These are phyloP conservation scores for Spea multiplicata DNA, from an alignment of 2,113 vertebrate species.

Conservation along the genomic window DNA sequence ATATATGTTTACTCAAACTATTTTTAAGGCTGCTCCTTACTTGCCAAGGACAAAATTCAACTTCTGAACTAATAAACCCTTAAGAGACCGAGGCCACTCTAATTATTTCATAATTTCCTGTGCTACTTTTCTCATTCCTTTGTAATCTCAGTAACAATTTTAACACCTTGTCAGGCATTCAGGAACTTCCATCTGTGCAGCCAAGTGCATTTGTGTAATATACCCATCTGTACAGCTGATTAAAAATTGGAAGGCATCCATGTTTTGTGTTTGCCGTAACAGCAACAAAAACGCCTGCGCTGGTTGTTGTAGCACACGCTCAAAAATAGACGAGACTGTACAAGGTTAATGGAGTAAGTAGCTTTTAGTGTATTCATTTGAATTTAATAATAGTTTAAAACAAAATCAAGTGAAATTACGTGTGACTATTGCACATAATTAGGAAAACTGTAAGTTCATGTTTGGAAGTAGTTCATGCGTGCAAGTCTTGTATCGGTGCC, in stretches of 20 bases:
- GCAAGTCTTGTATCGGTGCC: slow-evolving; percentile 36
- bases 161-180: slow-evolving; percentile 78
- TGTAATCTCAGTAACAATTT: slow-evolving; percentile 72
- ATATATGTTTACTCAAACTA: slow-evolving; percentile 43
- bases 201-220: slow-evolving; percentile 70
- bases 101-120: slow-evolving; percentile 71
- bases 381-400: slow-evolving; percentile 62
- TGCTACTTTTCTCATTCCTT: slow-evolving; percentile 67
- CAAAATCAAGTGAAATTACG: slow-evolving; percentile 59
- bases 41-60: slow-evolving; percentile 62
- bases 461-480: slow-evolving; percentile 45
- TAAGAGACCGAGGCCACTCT: slow-evolving; percentile 60
- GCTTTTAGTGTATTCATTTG: slow-evolving; percentile 60
- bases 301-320: slow-evolving; percentile 59
- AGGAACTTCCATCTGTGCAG: slow-evolving; percentile 76
- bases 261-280: slow-evolving; percentile 66
- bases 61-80: slow-evolving; percentile 64
- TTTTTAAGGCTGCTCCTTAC: slow-evolving; percentile 53
- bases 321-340: slow-evolving; percentile 50
- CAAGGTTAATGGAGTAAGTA: slow-evolving; percentile 58
- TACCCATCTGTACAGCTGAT: slow-evolving; percentile 82
- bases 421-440: slow-evolving; percentile 55
- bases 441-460: slow-evolving; percentile 52
- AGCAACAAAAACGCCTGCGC: slow-evolving; percentile 63
- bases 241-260: slow-evolving; percentile 73